These are phyloP conservation scores for Cheilosia grossa DNA, from an alignment of 2,888 invertebrate genomes.

Conservation along the genomic window DNA sequence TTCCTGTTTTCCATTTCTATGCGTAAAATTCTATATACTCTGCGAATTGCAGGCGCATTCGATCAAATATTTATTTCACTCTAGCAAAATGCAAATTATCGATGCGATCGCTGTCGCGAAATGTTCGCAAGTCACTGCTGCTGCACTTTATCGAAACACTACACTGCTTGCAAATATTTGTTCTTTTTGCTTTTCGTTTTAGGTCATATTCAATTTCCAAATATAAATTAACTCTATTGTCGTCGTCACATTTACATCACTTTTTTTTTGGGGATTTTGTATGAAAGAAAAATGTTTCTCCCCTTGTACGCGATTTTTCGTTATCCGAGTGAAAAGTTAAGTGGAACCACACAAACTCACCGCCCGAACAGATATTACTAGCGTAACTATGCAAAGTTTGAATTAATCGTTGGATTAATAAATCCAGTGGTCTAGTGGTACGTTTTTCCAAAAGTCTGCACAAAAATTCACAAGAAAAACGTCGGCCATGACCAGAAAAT, in stretches of 20 bases:
- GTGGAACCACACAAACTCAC: conserved; percentile 30
- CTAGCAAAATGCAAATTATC: conserved; percentile 32
- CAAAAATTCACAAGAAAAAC: conserved; percentile 65
- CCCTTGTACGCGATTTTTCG: conserved; percentile 41
- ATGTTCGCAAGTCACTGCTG: conserved; percentile 49
- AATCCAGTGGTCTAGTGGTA: conserved; percentile 27
- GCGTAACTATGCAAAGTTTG: conserved; percentile 17
- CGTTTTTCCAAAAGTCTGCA: conserved; percentile 52
- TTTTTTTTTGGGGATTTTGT: conserved; percentile 7
- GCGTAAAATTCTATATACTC: neutral
- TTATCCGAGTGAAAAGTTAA: conserved; percentile 39
- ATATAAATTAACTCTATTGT: conserved; percentile 9
- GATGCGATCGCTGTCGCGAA: conserved; percentile 42
- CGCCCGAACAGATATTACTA: conserved; percentile 21
- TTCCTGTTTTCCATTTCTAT: conserved; percentile 21
- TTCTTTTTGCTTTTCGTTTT: conserved; percentile 27
- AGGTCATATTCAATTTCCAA: conserved; percentile 13
- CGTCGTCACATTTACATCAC: conserved; percentile 14
- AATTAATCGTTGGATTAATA: conserved; percentile 18
- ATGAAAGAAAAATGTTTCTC: conserved; percentile 37
- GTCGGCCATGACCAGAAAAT: conserved; percentile 74
- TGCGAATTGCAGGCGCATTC: neutral
- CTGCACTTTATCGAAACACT: conserved; percentile 49
- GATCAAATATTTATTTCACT: conserved; percentile 3
- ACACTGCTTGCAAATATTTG: conserved; percentile 47